Base-by-base conservation (phyloP, 2,888 invertebrate genomes). In the Chloroclystis v-ata region DNA sequence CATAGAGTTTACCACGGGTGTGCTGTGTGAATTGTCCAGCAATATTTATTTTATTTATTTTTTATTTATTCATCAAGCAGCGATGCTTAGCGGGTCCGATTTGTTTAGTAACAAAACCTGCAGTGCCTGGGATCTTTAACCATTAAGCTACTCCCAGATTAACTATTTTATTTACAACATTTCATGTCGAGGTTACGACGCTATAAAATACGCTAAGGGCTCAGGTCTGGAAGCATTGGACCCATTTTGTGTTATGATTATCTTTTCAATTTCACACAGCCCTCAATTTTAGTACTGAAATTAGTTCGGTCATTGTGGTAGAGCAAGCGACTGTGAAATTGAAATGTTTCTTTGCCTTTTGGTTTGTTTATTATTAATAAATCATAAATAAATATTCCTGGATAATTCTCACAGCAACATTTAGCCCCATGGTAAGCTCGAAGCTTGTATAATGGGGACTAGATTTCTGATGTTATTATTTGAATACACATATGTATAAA, bases 281-380 rank as follows among this genome's bases (percentile, higher is more conserved):
- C 35, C 28, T 37, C 9, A 35, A 28, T 35, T 35, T 20, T 20
- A 28, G 6, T 12, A 28, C 35, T 20, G 2, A 28, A 43, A 42
- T 37, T 30, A 32, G 35, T 20, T 51, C 39, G 41, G 49, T 54
- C 25, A 48, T 52, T 53, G 48, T 29, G 20, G 20, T 1, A 10
- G 20, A 35, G 8, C 50, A 54, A 49, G 49, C 49, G 46, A 57
- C 57, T 54, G 57, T 56, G 47, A 57, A 60, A 57, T 60, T 57
- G 53, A 51, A 54, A 39, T 49, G 46, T 48, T 49, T 49, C 52
- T 57, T 54, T 39, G 44, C 20, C 20, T 20, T 20, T n/a, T n/a
- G n/a, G n/a, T n/a, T n/a, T n/a, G n/a, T n/a, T n/a, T n/a, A n/a
- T n/a, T n/a, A n/a, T n/a, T n/a, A n/a, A n/a, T n/a, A n/a, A n/a